Percentiles rank a stretch among this genome's conserved stretches.
phyloP scores from a whole-genome alignment of 2,888 invertebrate genomes.

The Autographa gamma region DNA sequence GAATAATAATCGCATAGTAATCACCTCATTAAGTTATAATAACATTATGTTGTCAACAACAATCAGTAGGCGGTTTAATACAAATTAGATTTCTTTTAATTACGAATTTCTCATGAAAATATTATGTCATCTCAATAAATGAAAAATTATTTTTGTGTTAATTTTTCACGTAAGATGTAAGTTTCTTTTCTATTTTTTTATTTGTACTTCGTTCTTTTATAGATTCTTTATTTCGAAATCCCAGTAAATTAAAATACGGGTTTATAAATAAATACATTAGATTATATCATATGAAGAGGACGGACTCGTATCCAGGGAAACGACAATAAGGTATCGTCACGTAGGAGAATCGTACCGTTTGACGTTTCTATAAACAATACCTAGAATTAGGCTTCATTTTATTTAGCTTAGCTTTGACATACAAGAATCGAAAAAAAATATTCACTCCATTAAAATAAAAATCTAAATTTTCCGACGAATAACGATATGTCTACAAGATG shows the following conservation, averaged over 20 bases:
- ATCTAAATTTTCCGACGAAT: not conserved
- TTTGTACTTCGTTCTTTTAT: too few species aligned
- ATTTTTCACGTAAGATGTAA: too few species aligned
- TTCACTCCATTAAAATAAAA: not conserved
- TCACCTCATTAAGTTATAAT: not conserved
- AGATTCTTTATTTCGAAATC: too few species aligned
- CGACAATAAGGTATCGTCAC: slow-evolving; percentile 72
- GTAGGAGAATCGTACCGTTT: slow-evolving; percentile 45
- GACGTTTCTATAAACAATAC: slow-evolving; percentile 50
- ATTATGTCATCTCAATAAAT: too few species aligned
- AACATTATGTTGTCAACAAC: too few species aligned
- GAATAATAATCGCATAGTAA: not conserved
- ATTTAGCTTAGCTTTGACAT: slow-evolving; percentile 24
- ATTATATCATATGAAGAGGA: slow-evolving; percentile 7
- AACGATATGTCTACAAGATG: not conserved
- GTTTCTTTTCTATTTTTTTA: too few species aligned
- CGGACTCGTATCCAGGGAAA: slow-evolving; percentile 68
- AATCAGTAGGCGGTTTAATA: too few species aligned
- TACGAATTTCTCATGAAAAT: too few species aligned
- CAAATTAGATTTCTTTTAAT: too few species aligned
- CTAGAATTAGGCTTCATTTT: slow-evolving; percentile 38
- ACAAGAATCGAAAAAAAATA: not conserved
- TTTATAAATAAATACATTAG: not conserved
- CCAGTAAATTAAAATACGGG: too few species aligned
- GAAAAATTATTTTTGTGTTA: too few species aligned